These are phyloP conservation scores for Strigamia maritima DNA, from an alignment of 2,888 invertebrate genomes.

Conservation along the genomic window DNA sequence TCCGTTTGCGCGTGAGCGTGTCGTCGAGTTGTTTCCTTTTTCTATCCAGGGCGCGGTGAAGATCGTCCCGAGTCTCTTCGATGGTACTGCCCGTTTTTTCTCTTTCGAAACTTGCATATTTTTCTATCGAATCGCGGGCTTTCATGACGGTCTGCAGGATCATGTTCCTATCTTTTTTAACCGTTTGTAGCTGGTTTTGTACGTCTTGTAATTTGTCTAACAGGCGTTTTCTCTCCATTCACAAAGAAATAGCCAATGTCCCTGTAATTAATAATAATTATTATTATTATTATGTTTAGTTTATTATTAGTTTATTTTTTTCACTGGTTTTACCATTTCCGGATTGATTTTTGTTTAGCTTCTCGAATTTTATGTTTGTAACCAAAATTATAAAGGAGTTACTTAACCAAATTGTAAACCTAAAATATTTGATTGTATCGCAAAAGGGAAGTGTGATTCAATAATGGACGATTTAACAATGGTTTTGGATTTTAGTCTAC, in stretches of 20 bases:
- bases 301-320: no score
- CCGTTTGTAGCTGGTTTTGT: background rate
- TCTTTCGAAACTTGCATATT: background rate
- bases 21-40: background rate
- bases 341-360: no score
- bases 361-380: no score
- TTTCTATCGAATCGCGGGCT: background rate
- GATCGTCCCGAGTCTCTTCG: background rate
- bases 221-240: background rate
- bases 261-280: background rate
- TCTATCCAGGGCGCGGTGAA: background rate
- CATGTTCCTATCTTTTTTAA: background rate
- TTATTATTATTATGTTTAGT: no score
- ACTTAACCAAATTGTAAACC: no score
- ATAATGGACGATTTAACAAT: no score
- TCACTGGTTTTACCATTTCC: no score
- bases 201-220: background rate
- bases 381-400: no score
- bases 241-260: background rate
- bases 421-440: no score
- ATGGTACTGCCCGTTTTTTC: background rate
- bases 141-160: background rate
- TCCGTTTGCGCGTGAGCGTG: background rate
- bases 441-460: no score
- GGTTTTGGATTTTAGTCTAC: no score